A percentile compares a stretch with the other conserved stretches of the same genome.
Conservation (phyloP, 2,113 vertebrate species). For the Lucifuga dentata region DNA sequence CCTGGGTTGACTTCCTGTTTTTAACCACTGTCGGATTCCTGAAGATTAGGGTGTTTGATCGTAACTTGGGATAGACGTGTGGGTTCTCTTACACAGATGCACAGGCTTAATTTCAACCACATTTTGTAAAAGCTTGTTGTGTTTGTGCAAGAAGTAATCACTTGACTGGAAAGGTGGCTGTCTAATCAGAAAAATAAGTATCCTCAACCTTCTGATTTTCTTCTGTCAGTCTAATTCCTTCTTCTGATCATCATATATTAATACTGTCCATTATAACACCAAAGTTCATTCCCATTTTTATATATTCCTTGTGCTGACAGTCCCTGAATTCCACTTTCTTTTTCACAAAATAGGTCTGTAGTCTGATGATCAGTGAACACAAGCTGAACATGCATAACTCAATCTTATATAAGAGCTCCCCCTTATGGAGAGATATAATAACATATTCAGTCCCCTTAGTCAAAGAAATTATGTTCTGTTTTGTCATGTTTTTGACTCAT, state of each 20-base stretch:
- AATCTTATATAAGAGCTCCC: slow-evolving; percentile 47
- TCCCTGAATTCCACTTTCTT: background rate
- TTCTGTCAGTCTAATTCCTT: background rate
- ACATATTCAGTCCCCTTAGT: background rate
- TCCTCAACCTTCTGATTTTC: background rate
- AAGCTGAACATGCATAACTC: background rate
- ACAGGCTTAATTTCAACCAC: background rate
- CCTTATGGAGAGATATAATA: slow-evolving; percentile 36
- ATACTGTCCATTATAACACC: background rate
- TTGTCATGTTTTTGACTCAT: background rate
- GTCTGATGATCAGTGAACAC: background rate
- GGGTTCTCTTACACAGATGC: no score
- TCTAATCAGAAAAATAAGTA: background rate
- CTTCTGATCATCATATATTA: background rate
- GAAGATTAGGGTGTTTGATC: background rate
- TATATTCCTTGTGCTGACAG: background rate
- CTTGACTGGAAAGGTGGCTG: background rate
- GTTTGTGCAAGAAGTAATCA: background rate
- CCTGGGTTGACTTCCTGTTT: slow-evolving; percentile 21
- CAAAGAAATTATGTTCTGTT: background rate
- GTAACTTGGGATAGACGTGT: slow-evolving; percentile 2
- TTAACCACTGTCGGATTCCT: slow-evolving; percentile 18
- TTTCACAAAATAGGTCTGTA: background rate
- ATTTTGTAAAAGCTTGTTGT: background rate
- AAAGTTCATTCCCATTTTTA: background rate